Evolutionary conservation across 2,113 vertebrate species (phyloP).

Genomic region (Channa argus): DNA sequence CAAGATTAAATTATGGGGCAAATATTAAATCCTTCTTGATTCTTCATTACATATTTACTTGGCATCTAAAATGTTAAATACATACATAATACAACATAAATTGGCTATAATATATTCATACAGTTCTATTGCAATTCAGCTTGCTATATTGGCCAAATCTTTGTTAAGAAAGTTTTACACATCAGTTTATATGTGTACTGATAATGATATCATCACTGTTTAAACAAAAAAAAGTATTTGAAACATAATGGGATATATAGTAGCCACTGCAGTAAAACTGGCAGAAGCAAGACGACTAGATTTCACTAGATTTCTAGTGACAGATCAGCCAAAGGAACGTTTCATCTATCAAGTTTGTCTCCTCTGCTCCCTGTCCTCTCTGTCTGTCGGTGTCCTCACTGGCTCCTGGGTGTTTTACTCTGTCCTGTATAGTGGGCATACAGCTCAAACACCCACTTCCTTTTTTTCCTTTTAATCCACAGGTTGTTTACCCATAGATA

Average conservation of each 20-base stretch:
- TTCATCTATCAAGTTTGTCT: slow-evolving; percentile 4
- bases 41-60: slow-evolving; percentile 14
- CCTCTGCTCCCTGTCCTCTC: slow-evolving; percentile 4
- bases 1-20: slow-evolving; percentile 32
- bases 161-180: background rate
- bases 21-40: slow-evolving; percentile 21
- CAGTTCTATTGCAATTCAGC: background rate
- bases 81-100: background rate
- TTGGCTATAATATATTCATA: background rate
- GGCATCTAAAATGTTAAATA: background rate
- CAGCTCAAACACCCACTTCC: slow-evolving; percentile 4
- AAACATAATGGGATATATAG: slow-evolving; percentile 63
- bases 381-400: slow-evolving; percentile 4
- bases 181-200: background rate
- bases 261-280: slow-evolving; percentile 48
- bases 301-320: no score
- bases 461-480: slow-evolving; percentile 22
- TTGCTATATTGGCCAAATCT: background rate
- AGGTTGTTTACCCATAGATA: slow-evolving; percentile 64
- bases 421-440: slow-evolving; percentile 5
- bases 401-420: background rate
- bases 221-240: slow-evolving; percentile 36
- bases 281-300: slow-evolving; percentile 27
- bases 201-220: slow-evolving; percentile 10
- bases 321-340: no score